phyloP scores from a whole-genome alignment of 2,113 vertebrate genomes.

The Ploceus nigricollis region DNA sequence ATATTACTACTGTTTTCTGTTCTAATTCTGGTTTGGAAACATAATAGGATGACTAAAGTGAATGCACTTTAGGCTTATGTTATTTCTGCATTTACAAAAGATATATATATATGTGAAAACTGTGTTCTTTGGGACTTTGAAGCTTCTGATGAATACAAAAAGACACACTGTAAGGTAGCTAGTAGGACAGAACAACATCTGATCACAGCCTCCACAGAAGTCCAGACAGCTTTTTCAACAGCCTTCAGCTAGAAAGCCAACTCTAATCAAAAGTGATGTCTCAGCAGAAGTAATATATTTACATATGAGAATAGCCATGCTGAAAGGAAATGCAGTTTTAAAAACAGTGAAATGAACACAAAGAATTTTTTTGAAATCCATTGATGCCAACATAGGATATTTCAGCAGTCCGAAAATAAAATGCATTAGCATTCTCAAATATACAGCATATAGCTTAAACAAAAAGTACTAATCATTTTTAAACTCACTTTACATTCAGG shows the following conservation, averaged over 20 bases:
- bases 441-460: neutral
- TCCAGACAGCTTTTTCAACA: neutral
- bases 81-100: neutral
- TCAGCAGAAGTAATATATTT: conserved; percentile 26
- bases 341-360: neutral
- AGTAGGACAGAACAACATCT: neutral
- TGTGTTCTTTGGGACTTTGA: neutral
- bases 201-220: neutral
- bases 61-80: neutral
- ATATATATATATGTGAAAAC: neutral
- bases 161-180: neutral
- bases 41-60: neutral
- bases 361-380: neutral
- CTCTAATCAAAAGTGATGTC: conserved; percentile 25
- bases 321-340: neutral
- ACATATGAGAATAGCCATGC: neutral
- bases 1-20: neutral
- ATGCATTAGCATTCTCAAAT: neutral
- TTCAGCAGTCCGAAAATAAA: neutral
- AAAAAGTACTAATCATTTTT: neutral
- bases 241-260: neutral
- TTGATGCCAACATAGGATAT: neutral
- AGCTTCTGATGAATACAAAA: neutral
- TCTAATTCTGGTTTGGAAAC: neutral
- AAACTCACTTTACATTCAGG: neutral